Percentiles rank a stretch among this genome's conserved stretches.
Evolutionary conservation across 2,797 vertebrate species (phyloP).

Genomic region (Poliocrania exsul): DNA sequence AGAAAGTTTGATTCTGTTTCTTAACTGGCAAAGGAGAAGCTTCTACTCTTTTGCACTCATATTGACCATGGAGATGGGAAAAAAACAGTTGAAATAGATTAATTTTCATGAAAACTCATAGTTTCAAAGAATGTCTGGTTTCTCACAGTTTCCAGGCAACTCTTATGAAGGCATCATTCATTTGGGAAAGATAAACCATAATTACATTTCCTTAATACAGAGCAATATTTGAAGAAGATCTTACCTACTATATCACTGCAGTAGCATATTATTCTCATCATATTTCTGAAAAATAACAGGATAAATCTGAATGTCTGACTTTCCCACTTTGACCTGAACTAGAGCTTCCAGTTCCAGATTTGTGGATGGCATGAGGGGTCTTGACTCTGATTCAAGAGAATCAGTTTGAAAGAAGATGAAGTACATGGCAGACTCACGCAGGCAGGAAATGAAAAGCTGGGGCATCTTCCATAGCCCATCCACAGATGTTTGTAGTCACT

Average conservation of each 20-base stretch:
- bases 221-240: not conserved
- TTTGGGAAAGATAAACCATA: not conserved
- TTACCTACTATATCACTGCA: not conserved
- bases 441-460: not conserved
- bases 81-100: not conserved
- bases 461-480: not conserved
- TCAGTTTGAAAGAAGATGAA: not conserved
- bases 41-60: not conserved
- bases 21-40: not conserved
- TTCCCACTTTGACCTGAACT: not conserved
- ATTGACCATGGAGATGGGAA: not conserved
- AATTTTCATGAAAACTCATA: not conserved
- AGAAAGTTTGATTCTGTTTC: not conserved
- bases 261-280: not conserved
- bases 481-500: not conserved
- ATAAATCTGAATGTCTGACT: not conserved
- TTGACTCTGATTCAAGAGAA: not conserved
- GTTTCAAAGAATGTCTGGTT: not conserved
- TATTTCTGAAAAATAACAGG: not conserved
- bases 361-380: not conserved
- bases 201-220: not conserved
- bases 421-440: not conserved
- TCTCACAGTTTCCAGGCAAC: not conserved
- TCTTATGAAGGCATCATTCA: not conserved
- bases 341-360: not conserved